phyloP scores from a whole-genome alignment of 1,140 invertebrate species.

The Doryteuthis pealeii region DNA sequence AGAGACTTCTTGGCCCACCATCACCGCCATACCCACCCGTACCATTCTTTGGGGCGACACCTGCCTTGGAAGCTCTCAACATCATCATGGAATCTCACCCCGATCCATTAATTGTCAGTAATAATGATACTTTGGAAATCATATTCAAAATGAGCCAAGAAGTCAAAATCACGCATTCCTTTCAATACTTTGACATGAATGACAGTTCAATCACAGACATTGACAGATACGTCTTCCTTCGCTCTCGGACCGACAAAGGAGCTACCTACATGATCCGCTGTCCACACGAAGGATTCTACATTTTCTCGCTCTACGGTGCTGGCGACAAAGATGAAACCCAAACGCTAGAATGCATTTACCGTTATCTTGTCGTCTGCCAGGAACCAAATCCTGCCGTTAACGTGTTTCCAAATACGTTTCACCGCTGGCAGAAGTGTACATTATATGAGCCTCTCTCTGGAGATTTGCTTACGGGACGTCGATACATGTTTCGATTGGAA shows the following conservation, averaged over 20 bases:
- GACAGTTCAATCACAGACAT: conserved; percentile 51
- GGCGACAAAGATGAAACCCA: conserved; percentile 29
- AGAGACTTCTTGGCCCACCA: conserved; percentile 34
- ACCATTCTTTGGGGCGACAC: conserved; percentile 54
- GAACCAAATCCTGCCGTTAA: conserved; percentile 44
- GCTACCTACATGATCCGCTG: conserved; percentile 53
- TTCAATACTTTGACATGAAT: conserved; percentile 52
- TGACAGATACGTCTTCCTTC: conserved; percentile 53
- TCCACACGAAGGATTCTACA: conserved; percentile 56
- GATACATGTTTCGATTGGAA: conserved; percentile 50
- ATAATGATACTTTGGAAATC: conserved; percentile 48
- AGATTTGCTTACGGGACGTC: conserved; percentile 48
- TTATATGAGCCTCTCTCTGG: conserved; percentile 56
- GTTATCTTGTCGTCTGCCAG: conserved; percentile 55
- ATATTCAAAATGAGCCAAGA: conserved; percentile 47
- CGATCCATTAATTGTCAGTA: conserved; percentile 51
- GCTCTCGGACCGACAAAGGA: conserved; percentile 42
- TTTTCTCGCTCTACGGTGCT: conserved; percentile 54
- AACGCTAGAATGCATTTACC: conserved; percentile 53
- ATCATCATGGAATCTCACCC: conserved; percentile 43
- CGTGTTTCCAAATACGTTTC: conserved; percentile 54
- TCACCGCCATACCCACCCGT: conserved; percentile 50
- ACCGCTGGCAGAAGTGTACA: conserved; percentile 53
- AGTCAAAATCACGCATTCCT: conserved; percentile 50
- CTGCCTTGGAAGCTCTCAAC: conserved; percentile 46